These are phyloP conservation scores for Helostoma temminkii DNA, from an alignment of 2,797 vertebrate genomes.

Conservation along the genomic window DNA sequence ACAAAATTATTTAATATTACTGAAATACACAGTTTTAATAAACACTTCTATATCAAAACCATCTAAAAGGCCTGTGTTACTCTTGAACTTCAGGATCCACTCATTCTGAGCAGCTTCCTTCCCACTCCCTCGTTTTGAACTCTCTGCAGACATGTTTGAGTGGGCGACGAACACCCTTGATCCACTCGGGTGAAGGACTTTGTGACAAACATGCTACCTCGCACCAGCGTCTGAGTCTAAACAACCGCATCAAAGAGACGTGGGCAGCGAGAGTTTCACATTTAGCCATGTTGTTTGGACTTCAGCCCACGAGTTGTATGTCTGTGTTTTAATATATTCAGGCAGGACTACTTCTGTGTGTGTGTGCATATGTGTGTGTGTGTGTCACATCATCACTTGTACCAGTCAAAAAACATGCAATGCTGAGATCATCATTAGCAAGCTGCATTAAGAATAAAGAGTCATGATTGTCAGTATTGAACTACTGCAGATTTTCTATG, in stretches of 20 bases:
- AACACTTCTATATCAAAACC: not conserved
- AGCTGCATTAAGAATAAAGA: not conserved
- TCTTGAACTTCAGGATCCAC: slow-evolving; percentile 26
- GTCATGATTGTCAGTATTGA: not conserved
- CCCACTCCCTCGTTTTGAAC: slow-evolving; percentile 50
- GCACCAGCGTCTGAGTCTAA: slow-evolving; percentile 52
- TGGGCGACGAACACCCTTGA: slow-evolving; percentile 59
- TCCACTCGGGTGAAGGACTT: slow-evolving; percentile 51
- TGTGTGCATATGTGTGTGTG: slow-evolving; percentile 13
- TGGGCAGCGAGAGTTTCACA: slow-evolving; percentile 55
- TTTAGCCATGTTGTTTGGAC: slow-evolving; percentile 65
- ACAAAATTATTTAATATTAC: too few relatives aligned
- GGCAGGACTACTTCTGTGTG: slow-evolving; percentile 18
- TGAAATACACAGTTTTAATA: too few relatives aligned
- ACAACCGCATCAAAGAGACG: slow-evolving; percentile 59
- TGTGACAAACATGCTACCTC: slow-evolving; percentile 66
- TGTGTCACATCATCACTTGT: slow-evolving; percentile 3
- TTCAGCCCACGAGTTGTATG: slow-evolving; percentile 30
- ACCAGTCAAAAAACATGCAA: slow-evolving; percentile 15
- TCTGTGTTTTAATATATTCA: slow-evolving; percentile 48
- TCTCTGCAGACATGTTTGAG: slow-evolving; percentile 63
- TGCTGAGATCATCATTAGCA: not conserved
- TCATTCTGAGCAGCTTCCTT: slow-evolving; percentile 30
- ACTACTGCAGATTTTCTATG: not conserved
- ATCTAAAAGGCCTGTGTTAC: not conserved